phyloP scores from a whole-genome alignment of 1,140 invertebrate species.

The Spodoptera frugiperda region DNA sequence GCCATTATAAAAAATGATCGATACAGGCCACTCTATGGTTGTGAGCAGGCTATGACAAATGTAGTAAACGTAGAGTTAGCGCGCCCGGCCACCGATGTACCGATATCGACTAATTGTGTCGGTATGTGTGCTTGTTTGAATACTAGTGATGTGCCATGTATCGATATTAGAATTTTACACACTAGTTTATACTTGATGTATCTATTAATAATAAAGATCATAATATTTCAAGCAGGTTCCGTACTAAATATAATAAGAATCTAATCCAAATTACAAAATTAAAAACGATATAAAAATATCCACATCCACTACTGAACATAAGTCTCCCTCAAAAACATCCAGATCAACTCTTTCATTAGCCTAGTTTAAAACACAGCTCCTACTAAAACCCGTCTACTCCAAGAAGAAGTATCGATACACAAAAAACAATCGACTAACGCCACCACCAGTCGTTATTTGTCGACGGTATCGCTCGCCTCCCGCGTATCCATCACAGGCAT shows the following conservation, averaged over 20 bases:
- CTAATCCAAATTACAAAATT: no score
- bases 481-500: constrained; percentile 72
- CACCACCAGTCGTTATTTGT: constrained; percentile 68
- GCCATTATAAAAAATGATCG: constrained; percentile 19
- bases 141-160: constrained; percentile 56
- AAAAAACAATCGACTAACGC: not conserved
- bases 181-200: not conserved
- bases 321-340: no score
- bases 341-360: no score
- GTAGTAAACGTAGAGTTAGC: constrained; percentile 74
- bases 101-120: constrained; percentile 79
- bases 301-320: no score
- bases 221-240: no score
- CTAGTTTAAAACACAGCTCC: no score
- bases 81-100: constrained; percentile 57
- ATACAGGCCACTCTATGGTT: constrained; percentile 47
- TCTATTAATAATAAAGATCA: no score
- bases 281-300: no score
- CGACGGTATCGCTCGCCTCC: constrained; percentile 71
- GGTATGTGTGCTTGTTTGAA: constrained; percentile 60
- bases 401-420: constrained; percentile 50
- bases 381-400: no score
- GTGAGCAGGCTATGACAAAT: constrained; percentile 72
- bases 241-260: no score
- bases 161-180: not conserved